Evolutionary conservation across 1,140 invertebrate genomes (phyloP).

Genomic region (Aporrectodea caliginosa): DNA sequence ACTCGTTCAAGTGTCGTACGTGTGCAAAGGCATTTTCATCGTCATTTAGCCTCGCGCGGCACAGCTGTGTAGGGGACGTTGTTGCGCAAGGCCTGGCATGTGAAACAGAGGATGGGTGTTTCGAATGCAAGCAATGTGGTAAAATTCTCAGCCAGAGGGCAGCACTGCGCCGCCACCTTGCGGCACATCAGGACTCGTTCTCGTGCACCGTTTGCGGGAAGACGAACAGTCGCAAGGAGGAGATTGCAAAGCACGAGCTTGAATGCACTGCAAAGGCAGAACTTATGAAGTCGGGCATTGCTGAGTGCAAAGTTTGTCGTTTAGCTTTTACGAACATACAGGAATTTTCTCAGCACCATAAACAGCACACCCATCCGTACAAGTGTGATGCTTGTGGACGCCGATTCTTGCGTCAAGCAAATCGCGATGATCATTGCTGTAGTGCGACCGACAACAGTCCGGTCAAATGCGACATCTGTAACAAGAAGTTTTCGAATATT

Average conservation of each 20-base stretch:
- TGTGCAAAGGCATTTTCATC: neutral
- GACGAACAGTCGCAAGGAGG: neutral
- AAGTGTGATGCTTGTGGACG: conserved; percentile 52
- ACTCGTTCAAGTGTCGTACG: neutral
- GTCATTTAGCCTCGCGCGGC: neutral
- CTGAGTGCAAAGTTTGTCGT: conserved; percentile 41
- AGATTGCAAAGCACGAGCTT: neutral
- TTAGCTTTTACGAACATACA: conserved; percentile 41
- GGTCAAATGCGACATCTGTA: conserved; percentile 19
- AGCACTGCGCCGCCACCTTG: neutral
- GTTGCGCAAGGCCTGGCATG: neutral
- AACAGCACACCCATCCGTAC: conserved; percentile 53
- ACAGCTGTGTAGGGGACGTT: neutral
- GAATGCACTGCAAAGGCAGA: neutral
- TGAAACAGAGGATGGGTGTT: neutral
- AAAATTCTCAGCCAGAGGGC: neutral
- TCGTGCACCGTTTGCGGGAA: neutral
- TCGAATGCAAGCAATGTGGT: neutral
- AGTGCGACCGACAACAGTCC: neutral
- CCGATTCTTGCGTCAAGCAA: conserved; percentile 26
- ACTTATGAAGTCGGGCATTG: conserved; percentile 26
- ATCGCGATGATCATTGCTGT: conserved; percentile 7
- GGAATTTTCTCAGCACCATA: conserved; percentile 48
- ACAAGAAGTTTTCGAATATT: conserved; percentile 39
- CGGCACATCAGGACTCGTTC: neutral